phyloP scores from a whole-genome alignment of 2,113 vertebrate species.

The Propithecus coquereli region DNA sequence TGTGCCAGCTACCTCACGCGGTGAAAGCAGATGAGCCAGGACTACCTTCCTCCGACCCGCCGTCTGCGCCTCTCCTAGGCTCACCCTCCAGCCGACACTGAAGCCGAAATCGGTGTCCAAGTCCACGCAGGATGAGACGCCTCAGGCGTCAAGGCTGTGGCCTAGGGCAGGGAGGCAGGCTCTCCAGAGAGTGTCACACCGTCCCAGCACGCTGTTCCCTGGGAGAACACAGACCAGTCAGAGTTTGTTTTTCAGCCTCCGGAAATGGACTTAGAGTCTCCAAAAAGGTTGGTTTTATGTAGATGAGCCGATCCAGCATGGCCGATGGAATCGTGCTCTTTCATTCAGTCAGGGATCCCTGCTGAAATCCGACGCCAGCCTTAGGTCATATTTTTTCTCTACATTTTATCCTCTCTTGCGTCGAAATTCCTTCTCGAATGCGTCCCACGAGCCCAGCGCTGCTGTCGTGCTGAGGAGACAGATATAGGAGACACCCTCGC shows the following conservation, averaged over 20 bases:
- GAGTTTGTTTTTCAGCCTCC: not conserved
- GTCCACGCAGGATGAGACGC: accelerated
- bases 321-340: not conserved
- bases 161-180: not conserved
- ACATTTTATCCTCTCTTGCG: not conserved
- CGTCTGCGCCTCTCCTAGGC: not conserved
- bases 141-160: not conserved
- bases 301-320: not conserved
- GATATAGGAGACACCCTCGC: not conserved
- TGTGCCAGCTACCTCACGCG: not conserved
- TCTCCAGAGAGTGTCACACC: not conserved
- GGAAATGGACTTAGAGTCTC: not conserved
- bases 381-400: not conserved
- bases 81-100: not conserved
- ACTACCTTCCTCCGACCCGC: not conserved
- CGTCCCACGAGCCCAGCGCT: accelerated
- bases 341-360: not conserved
- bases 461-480: not conserved
- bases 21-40: not conserved
- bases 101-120: not conserved
- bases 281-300: not conserved
- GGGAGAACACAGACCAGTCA: not conserved
- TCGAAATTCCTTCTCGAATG: not conserved
- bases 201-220: not conserved
- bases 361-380: not conserved